Evolutionary conservation across 2,888 invertebrate species (phyloP).

Genomic region (Blastobasis lacticolella): DNA sequence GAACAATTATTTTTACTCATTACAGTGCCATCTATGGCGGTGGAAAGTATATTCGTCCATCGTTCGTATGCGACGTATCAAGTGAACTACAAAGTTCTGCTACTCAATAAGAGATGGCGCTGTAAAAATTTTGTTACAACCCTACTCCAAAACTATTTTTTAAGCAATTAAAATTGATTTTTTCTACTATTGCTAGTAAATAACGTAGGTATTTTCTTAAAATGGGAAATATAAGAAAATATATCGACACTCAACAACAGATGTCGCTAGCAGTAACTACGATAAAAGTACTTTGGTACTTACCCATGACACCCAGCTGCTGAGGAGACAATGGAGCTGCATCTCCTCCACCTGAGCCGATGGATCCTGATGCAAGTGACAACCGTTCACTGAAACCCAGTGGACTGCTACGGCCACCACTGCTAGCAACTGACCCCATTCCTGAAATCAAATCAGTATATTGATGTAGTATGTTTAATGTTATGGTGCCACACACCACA

Average conservation of each 20-base stretch:
- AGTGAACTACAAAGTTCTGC: constrained; percentile 15
- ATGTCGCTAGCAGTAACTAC: constrained; percentile 17
- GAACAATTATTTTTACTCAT: background rate
- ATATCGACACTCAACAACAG: constrained; percentile 18
- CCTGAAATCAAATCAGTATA: constrained; percentile 31
- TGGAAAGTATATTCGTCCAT: background rate
- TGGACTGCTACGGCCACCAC: constrained; percentile 77
- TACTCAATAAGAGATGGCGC: constrained; percentile 49
- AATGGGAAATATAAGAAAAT: background rate
- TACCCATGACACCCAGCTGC: constrained; percentile 92
- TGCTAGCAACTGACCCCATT: constrained; percentile 79
- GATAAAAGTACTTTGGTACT: constrained; percentile 44
- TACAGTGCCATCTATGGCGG: background rate
- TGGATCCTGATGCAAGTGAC: constrained; percentile 80
- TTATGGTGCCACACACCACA: no score
- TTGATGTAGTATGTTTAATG: no score
- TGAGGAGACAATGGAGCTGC: constrained; percentile 85
- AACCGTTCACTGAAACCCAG: constrained; percentile 77
- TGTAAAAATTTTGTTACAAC: constrained; percentile 22
- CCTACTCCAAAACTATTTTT: background rate
- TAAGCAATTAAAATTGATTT: background rate
- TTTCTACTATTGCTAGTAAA: no score
- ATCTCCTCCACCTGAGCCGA: constrained; percentile 72
- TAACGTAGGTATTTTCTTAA: no score
- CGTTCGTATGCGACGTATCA: no score